Base-by-base conservation (phyloP, 1,140 invertebrate species). In the Micrasema minimum region DNA sequence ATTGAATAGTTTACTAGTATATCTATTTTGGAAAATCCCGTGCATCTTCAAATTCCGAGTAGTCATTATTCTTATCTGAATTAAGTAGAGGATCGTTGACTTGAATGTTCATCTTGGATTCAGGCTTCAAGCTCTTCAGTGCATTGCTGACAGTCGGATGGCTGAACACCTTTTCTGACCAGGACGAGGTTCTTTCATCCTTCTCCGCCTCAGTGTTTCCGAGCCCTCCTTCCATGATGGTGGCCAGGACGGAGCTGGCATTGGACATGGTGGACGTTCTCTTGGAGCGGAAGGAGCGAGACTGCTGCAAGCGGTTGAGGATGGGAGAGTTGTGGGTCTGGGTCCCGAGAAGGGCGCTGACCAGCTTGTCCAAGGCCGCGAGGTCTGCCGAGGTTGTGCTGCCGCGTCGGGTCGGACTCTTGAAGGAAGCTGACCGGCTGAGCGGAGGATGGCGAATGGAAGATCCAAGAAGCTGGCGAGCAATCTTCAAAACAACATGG, bases 291-390 rank as follows among this genome's bases (percentile, higher is more conserved):
- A 81, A 82, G 0, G 83, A 81, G 51, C 77, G 77, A 0, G 76
- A 66, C 12, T 77, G 71, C 55, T 75, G 77, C 6, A 81, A 76
- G 62, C 75, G 79, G 46, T 70, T 66, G 10, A 71, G 38, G n/a
- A 71, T 35, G 0, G 57, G 73, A 7, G 73, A 51, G 18, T 72
- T 70, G 31, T 37, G 62, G 12, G 66, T 18, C 23, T 72, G 57
- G 7, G 82, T 76, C 12, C 77, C 80, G 0, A 85, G 75, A 4
- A 85, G 69, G 2, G 82, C 81, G 2, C 79, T 82, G 11, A 85
- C 76, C 0, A 85, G 73, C 70, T 82, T 84, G 64, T 85, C 84
- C 5, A 85, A 67, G 12, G 80, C 78, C 10, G 78, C 81, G 26
- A 85, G 82, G 35, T 85, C 83, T 41, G 20, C 80, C 75, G 14